Conservation (phyloP, 2,113 vertebrate species). For the Meles meles region DNA sequence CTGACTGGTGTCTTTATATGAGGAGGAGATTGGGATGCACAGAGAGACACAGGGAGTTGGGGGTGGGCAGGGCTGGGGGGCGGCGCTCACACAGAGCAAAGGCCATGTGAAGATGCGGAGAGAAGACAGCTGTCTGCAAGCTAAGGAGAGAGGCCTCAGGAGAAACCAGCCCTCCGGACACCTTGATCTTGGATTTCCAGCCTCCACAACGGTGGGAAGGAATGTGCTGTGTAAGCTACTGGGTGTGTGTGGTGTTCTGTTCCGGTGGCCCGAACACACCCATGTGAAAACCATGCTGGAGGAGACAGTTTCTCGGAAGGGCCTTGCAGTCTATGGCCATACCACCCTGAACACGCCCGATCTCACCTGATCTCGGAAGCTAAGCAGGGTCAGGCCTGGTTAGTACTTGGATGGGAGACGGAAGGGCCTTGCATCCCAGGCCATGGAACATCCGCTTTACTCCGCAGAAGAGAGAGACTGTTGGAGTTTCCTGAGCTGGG, state of each 20-base stretch:
- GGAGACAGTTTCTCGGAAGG: background rate
- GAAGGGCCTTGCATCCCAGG: background rate
- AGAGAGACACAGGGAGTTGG: background rate
- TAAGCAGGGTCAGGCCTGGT: too few relatives aligned
- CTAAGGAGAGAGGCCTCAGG: background rate
- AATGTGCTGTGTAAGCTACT: background rate
- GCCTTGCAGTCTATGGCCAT: too few relatives aligned
- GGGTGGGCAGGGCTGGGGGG: too few relatives aligned
- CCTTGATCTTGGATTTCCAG: background rate
- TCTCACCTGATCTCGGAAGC: too few relatives aligned
- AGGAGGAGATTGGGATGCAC: background rate
- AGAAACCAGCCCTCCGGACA: background rate
- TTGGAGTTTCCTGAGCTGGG: background rate
- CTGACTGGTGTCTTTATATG: background rate
- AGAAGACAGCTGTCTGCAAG: background rate
- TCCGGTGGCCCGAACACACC: background rate
- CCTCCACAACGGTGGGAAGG: background rate
- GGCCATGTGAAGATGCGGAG: background rate
- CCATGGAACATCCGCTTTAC: background rate
- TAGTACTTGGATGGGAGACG: too few relatives aligned
- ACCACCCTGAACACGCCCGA: too few relatives aligned
- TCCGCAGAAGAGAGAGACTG: background rate
- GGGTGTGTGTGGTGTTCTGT: too few relatives aligned
- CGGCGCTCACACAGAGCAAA: background rate
- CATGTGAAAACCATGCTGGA: rapidly evolving